phyloP scores from a whole-genome alignment of 2,888 invertebrate genomes.

The Ephialtes manifestator region DNA sequence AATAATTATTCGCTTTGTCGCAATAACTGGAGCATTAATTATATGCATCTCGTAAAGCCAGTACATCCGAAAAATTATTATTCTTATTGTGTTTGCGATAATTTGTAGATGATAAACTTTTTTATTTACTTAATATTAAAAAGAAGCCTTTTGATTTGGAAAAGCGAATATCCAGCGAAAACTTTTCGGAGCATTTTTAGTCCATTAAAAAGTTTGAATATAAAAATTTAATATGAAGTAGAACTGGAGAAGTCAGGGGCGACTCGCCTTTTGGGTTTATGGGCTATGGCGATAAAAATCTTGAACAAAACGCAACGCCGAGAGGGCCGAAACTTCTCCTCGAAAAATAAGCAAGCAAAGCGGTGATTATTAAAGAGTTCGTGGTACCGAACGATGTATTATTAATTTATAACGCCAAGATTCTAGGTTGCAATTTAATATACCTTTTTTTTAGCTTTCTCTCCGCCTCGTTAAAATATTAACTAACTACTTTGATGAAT shows the following conservation, averaged over 20 bases:
- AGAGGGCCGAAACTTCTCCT: background rate
- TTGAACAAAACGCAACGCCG: constrained; percentile 7
- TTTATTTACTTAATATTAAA: background rate
- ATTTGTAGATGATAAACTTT: background rate
- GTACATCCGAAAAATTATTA: too few species aligned
- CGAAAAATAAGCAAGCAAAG: background rate
- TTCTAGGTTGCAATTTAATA: constrained; percentile 2
- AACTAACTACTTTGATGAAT: background rate
- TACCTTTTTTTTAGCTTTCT: background rate
- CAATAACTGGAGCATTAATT: too few species aligned
- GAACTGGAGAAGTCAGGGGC: background rate
- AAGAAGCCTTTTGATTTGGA: background rate
- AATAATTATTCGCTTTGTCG: background rate
- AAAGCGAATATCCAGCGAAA: background rate
- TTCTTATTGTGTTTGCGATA: background rate
- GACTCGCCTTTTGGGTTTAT: constrained; percentile 1
- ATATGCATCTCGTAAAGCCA: too few species aligned
- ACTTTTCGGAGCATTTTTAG: background rate
- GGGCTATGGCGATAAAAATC: background rate
- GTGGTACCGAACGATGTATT: background rate
- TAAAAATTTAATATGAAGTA: constrained; percentile 5
- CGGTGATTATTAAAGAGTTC: background rate
- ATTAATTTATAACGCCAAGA: constrained; percentile 17
- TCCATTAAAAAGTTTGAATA: background rate
- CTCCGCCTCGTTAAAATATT: background rate